Percentiles rank a stretch among this genome's conserved stretches.
Evolutionary conservation across 2,797 vertebrate genomes (phyloP).

Genomic region (Tinamus major): DNA sequence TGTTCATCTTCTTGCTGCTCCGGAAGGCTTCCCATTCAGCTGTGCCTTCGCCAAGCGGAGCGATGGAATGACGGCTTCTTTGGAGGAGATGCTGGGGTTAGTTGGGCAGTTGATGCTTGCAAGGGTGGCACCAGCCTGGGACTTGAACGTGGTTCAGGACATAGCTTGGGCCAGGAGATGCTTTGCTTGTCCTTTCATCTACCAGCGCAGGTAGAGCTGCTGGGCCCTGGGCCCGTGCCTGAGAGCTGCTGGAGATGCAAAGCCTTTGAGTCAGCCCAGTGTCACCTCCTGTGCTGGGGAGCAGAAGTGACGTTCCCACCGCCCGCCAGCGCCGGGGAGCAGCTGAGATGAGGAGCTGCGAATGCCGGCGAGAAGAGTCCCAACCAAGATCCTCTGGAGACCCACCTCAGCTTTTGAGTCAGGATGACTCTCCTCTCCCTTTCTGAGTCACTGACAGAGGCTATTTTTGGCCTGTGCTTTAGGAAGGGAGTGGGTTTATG

Average conservation of each 20-base stretch:
- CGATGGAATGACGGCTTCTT: background rate
- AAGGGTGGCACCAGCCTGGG: background rate
- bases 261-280: background rate
- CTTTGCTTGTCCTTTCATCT: background rate
- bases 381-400: background rate
- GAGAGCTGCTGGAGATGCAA: background rate
- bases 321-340: background rate
- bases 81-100: background rate
- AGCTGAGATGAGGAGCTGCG: background rate
- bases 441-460: constrained; percentile 55
- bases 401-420: constrained; percentile 1
- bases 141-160: background rate
- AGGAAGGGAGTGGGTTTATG: background rate
- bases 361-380: background rate
- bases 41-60: background rate
- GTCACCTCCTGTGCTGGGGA: background rate
- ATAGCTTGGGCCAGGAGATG: background rate
- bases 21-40: background rate
- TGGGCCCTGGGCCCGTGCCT: background rate
- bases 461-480: constrained; percentile 50
- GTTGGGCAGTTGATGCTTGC: background rate
- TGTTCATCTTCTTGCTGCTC: background rate
- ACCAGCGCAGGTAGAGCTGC: background rate
- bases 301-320: background rate
- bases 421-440: constrained; percentile 42